Conservation (phyloP, 2,888 invertebrate genomes). For the Drosophila ochracea region DNA sequence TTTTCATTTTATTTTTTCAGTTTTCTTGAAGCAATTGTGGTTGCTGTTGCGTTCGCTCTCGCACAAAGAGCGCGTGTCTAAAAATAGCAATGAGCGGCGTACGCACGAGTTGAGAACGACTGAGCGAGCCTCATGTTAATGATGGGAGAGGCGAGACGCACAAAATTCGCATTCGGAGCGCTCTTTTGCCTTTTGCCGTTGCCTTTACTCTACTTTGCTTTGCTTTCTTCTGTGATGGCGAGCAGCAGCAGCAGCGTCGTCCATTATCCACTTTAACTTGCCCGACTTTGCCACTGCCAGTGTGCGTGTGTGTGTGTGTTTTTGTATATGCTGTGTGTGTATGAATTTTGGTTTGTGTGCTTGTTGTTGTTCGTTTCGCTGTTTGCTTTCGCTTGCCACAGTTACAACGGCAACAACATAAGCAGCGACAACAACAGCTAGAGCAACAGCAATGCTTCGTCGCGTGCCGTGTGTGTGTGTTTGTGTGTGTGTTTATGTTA, state of each 20-base stretch:
- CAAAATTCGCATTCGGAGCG: constrained; percentile 42
- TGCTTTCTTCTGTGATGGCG: constrained; percentile 30
- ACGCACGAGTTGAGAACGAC: constrained; percentile 43
- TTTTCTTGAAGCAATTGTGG: constrained; percentile 37
- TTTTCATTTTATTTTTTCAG: constrained; percentile 16
- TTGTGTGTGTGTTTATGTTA: constrained; percentile 51
- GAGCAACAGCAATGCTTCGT: constrained; percentile 46
- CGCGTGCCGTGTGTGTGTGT: constrained; percentile 27
- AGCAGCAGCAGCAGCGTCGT: constrained; percentile 48
- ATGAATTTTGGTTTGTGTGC: constrained; percentile 35
- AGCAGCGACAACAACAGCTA: constrained; percentile 26
- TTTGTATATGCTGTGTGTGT: constrained; percentile 21
- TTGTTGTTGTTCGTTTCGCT: constrained; percentile 74
- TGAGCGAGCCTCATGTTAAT: background rate
- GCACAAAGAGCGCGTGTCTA: constrained; percentile 59
- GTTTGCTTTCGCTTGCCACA: constrained; percentile 73
- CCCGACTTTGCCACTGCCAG: constrained; percentile 41
- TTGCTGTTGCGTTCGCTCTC: constrained; percentile 35
- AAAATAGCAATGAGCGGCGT: constrained; percentile 68
- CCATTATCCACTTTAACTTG: constrained; percentile 80
- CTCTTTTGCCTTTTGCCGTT: constrained; percentile 53
- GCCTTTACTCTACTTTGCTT: constrained; percentile 15
- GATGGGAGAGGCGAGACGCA: constrained; percentile 14
- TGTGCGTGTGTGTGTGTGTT: constrained; percentile 11
- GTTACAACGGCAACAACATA: constrained; percentile 35